A percentile compares a stretch with the other conserved stretches of the same genome.
These are phyloP conservation scores for Scaptomyza polygonia DNA, from an alignment of 2,888 invertebrate genomes.

Conservation along the genomic window DNA sequence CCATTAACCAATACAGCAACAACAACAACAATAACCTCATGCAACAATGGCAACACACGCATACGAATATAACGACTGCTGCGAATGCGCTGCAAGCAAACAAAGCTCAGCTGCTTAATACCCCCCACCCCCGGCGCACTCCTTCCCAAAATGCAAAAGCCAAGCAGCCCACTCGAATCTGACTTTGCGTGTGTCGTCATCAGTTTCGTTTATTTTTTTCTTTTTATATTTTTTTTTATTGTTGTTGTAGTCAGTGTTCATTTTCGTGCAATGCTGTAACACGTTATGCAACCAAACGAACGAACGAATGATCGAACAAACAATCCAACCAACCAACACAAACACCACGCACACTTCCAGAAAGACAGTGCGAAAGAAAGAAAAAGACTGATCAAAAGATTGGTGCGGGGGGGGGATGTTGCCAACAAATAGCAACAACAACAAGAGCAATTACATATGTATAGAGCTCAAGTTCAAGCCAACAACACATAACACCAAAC, in stretches of 20 bases:
- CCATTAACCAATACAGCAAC: conserved; percentile 63
- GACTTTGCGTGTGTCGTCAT: conserved; percentile 70
- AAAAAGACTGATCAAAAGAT: neutral
- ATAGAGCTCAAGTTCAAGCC: conserved; percentile 78
- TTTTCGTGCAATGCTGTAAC: conserved; percentile 82
- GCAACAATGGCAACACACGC: conserved; percentile 39
- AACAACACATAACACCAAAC: conserved; percentile 55
- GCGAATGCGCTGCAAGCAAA: conserved; percentile 28
- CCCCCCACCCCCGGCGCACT: conserved; percentile 5
- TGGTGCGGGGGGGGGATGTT: conserved; percentile 6
- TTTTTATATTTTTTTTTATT: conserved; percentile 25
- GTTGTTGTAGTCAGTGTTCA: conserved; percentile 47
- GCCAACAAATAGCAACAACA: conserved; percentile 54
- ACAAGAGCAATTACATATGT: conserved; percentile 73
- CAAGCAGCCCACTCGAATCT: conserved; percentile 37
- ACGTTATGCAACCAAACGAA: conserved; percentile 79
- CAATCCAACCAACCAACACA: conserved; percentile 7
- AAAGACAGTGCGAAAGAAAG: conserved; percentile 29
- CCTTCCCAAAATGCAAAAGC: neutral
- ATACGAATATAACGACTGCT: conserved; percentile 48
- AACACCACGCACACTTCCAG: conserved; percentile 51
- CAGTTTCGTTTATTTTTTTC: conserved; percentile 62
- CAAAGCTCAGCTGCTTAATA: conserved; percentile 44
- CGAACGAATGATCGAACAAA: conserved; percentile 12
- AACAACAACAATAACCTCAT: conserved; percentile 18